Conservation (phyloP, 2,797 vertebrate species). For the Merluccius polli region DNA sequence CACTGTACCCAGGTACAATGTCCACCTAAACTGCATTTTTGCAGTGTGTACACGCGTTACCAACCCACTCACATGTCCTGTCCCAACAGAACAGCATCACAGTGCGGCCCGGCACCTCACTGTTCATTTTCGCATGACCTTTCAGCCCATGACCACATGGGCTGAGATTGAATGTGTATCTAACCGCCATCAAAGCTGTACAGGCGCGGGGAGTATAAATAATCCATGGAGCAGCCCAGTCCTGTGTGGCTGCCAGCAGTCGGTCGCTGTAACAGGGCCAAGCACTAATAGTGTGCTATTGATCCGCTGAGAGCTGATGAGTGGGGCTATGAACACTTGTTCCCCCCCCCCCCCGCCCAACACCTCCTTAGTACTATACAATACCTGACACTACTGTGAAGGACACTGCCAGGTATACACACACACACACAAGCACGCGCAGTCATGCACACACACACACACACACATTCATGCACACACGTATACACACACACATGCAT, state of each 20-base stretch:
- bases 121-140: not conserved
- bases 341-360: constrained; percentile 58
- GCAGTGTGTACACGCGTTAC: too few relatives aligned
- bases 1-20: too few relatives aligned
- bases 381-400: constrained; percentile 51
- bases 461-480: constrained; percentile 7
- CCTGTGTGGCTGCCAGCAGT: constrained; percentile 48
- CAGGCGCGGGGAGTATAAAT: constrained; percentile 49
- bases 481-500: constrained; percentile 9
- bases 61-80: not conserved
- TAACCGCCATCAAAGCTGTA: constrained; percentile 40
- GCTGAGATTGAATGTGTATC: constrained; percentile 46
- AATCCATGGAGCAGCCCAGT: constrained; percentile 50
- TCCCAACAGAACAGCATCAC: not conserved
- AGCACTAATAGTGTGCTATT: constrained; percentile 71
- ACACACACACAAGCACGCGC: constrained; percentile 1
- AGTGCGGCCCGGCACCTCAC: not conserved
- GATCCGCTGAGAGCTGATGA: constrained; percentile 67
- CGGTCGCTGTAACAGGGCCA: constrained; percentile 69
- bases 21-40: too few relatives aligned
- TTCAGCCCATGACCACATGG: not conserved
- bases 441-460: not conserved
- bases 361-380: constrained; percentile 60
- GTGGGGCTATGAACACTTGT: constrained; percentile 66
- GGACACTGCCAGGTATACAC: constrained; percentile 52